A percentile compares a stretch with the other conserved stretches of the same genome.
These are phyloP conservation scores for Euura saliciscinereae DNA, from an alignment of 1,140 invertebrate genomes.

Conservation along the genomic window DNA sequence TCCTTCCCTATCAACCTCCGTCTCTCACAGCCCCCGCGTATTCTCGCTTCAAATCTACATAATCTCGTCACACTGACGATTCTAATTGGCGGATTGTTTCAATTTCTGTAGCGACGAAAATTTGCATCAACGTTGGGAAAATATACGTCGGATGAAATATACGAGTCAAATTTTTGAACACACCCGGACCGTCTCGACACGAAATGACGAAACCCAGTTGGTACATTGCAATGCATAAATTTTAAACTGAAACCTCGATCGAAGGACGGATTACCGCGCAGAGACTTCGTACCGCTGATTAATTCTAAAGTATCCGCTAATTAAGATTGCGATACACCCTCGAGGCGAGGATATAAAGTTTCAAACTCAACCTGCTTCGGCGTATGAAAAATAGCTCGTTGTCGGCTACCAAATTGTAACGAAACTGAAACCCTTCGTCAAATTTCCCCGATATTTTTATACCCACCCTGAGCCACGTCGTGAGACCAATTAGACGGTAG, in stretches of 20 bases:
- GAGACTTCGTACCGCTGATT: too few relatives aligned
- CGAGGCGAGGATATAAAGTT: not conserved
- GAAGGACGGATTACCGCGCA: too few relatives aligned
- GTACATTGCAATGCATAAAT: too few relatives aligned
- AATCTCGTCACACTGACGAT: slow-evolving; percentile 57
- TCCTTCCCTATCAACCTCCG: slow-evolving; percentile 14
- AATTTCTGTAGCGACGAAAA: slow-evolving; percentile 50
- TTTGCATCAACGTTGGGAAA: slow-evolving; percentile 44
- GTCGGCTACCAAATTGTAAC: not conserved
- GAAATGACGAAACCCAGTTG: too few relatives aligned
- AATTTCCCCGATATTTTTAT: not conserved
- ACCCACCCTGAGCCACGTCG: not conserved
- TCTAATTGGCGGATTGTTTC: slow-evolving; percentile 62
- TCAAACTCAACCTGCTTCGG: not conserved
- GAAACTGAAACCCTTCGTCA: not conserved
- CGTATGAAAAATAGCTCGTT: not conserved
- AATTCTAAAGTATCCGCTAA: not conserved
- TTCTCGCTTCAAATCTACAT: slow-evolving; percentile 52
- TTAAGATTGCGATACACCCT: not conserved
- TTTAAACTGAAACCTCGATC: too few relatives aligned
- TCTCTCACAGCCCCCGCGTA: slow-evolving; percentile 24
- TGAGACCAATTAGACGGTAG: too few relatives aligned
- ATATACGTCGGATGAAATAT: not conserved
- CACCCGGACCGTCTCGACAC: too few relatives aligned
- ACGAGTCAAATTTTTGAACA: not conserved